Evolutionary conservation across 2,113 vertebrate genomes (phyloP).

Genomic region (Ammodytes marinus): DNA sequence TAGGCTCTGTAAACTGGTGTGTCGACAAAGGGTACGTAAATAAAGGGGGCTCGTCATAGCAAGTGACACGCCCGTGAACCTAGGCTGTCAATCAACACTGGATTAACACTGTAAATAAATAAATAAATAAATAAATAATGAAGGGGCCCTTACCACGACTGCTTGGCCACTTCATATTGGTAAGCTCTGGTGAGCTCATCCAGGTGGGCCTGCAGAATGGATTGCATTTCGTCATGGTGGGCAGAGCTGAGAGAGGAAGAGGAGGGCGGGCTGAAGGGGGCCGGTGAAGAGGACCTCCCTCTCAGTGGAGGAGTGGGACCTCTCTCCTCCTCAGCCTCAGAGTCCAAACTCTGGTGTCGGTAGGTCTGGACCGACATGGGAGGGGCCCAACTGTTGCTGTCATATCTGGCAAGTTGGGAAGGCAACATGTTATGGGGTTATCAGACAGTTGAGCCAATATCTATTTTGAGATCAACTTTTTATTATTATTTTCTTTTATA

Average conservation of each 20-base stretch:
- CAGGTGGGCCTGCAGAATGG: constrained; percentile 95
- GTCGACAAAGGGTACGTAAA: too few relatives aligned
- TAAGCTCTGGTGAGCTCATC: constrained; percentile 97
- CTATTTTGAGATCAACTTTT: too few relatives aligned
- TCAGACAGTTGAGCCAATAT: neutral
- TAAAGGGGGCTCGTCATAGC: too few relatives aligned
- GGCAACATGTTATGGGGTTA: neutral
- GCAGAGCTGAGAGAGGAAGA: constrained; percentile 94
- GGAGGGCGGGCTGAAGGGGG: constrained; percentile 92
- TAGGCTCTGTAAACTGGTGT: too few relatives aligned
- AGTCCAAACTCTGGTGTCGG: constrained; percentile 93
- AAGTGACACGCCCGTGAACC: too few relatives aligned
- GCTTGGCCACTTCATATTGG: constrained; percentile 96
- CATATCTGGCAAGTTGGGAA: constrained; percentile 83
- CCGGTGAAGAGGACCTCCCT: constrained; percentile 93
- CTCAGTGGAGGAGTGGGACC: constrained; percentile 96
- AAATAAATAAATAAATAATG: too few relatives aligned
- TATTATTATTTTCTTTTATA: too few relatives aligned
- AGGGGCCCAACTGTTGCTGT: constrained; percentile 93
- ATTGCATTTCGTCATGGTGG: constrained; percentile 96
- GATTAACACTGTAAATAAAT: too few relatives aligned
- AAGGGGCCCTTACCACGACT: constrained; percentile 88
- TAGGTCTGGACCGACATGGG: constrained; percentile 94
- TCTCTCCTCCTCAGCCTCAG: constrained; percentile 92
- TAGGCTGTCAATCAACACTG: too few relatives aligned